phyloP scores from a whole-genome alignment of 2,113 vertebrate genomes.

The Carlito syrichta region DNA sequence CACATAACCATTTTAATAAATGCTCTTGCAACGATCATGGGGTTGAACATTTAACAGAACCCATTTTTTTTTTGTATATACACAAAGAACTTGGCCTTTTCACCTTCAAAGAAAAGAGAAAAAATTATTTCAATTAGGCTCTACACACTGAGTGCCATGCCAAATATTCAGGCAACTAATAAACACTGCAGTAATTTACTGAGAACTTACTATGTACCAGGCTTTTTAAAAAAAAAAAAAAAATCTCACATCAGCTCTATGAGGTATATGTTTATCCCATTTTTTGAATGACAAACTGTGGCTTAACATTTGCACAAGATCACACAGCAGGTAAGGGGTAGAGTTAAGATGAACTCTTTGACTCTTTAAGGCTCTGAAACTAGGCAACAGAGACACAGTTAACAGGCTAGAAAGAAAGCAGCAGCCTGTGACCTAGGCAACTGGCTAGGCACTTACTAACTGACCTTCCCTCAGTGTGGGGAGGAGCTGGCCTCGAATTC shows the following conservation, averaged over 20 bases:
- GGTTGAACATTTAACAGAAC: neutral
- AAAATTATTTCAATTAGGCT: neutral
- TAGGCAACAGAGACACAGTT: neutral
- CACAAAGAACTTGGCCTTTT: neutral
- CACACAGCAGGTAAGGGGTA: neutral
- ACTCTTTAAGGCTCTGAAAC: neutral
- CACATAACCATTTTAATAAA: conserved; percentile 21
- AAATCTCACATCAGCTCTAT: neutral
- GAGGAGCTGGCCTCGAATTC: neutral
- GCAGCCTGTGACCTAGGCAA: no score
- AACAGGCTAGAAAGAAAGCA: neutral
- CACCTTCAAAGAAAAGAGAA: neutral
- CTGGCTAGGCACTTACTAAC: neutral
- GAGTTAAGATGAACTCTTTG: neutral
- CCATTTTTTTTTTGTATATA: neutral
- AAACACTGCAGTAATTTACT: neutral
- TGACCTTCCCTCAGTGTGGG: neutral
- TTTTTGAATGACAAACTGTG: neutral
- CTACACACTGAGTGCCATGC: neutral
- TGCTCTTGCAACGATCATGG: neutral
- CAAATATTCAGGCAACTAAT: neutral
- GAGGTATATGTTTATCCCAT: neutral
- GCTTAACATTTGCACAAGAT: neutral
- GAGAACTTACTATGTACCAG: neutral
- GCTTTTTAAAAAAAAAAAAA: no score